phyloP scores from a whole-genome alignment of 2,888 invertebrate species.

The Strigamia crassipes region DNA sequence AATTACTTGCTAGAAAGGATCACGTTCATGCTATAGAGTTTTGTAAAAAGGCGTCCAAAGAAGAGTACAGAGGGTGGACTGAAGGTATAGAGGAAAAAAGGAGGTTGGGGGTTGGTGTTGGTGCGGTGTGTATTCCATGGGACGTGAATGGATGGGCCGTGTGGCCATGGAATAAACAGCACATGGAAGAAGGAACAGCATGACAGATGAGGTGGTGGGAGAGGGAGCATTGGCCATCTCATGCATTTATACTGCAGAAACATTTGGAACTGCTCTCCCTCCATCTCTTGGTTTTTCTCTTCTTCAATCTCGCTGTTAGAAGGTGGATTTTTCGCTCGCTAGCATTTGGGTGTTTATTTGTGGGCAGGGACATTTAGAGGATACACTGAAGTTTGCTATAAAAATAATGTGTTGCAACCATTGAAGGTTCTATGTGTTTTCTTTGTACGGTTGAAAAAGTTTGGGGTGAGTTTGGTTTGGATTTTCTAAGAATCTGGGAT shows the following conservation, averaged over 20 bases:
- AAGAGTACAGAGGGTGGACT: constrained; percentile 12
- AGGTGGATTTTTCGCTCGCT: constrained; percentile 18
- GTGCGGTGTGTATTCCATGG: constrained; percentile 22
- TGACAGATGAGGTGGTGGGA: constrained; percentile 44
- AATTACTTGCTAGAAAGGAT: constrained; percentile 37
- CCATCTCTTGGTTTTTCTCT: background rate
- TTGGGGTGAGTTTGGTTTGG: background rate
- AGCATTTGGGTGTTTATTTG: constrained; percentile 18
- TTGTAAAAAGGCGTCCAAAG: constrained; percentile 16
- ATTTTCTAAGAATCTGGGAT: background rate
- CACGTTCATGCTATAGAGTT: constrained; percentile 32
- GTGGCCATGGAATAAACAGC: constrained; percentile 43
- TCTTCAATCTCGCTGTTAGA: background rate
- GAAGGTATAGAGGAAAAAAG: background rate
- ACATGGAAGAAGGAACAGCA: constrained; percentile 39
- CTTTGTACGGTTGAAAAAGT: background rate
- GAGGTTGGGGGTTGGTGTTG: constrained; percentile 1
- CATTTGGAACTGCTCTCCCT: background rate
- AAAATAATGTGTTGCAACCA: background rate
- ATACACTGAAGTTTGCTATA: background rate
- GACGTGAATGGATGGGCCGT: constrained; percentile 36
- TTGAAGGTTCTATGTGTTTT: background rate
- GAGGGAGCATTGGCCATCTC: constrained; percentile 43
- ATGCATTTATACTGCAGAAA: constrained; percentile 47
- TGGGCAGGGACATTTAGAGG: background rate